These are phyloP conservation scores for Ciconia maguari DNA, from an alignment of 2,113 vertebrate genomes.

Conservation along the genomic window DNA sequence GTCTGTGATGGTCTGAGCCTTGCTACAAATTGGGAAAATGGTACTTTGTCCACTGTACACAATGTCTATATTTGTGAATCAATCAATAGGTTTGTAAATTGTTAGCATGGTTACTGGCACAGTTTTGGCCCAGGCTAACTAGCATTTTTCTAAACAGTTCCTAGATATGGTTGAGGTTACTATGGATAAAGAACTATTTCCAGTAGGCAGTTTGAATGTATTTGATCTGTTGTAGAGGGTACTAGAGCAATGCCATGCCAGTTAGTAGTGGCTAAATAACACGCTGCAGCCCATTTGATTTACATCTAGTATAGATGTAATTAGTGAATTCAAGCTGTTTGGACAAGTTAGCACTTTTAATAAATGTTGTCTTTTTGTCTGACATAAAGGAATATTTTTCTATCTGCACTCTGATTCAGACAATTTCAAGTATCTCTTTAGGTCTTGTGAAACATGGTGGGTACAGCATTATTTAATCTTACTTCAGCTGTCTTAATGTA, in stretches of 20 bases:
- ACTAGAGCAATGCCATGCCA: not conserved
- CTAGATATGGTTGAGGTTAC: not conserved
- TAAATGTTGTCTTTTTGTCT: not conserved
- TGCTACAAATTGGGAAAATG: not conserved
- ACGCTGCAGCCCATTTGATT: not conserved
- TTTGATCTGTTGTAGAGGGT: not conserved
- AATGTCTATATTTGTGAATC: not conserved
- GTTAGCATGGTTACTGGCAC: not conserved
- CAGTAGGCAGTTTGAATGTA: not conserved
- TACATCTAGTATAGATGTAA: not conserved
- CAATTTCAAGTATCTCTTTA: not conserved
- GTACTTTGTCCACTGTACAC: not conserved
- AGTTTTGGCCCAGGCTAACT: not conserved
- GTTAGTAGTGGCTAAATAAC: not conserved
- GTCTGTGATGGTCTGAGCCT: not conserved
- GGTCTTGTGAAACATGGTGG: not conserved
- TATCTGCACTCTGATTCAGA: accelerated
- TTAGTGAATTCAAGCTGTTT: not conserved
- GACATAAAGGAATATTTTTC: not conserved
- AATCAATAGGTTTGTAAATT: not conserved
- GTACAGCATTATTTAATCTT: not conserved
- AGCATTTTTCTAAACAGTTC: not conserved
- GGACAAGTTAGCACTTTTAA: not conserved
- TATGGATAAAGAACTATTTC: not conserved
- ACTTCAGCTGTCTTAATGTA: not conserved